Base-by-base conservation (phyloP, 2,888 invertebrate genomes). In the Ichneumoninae sp. region DNA sequence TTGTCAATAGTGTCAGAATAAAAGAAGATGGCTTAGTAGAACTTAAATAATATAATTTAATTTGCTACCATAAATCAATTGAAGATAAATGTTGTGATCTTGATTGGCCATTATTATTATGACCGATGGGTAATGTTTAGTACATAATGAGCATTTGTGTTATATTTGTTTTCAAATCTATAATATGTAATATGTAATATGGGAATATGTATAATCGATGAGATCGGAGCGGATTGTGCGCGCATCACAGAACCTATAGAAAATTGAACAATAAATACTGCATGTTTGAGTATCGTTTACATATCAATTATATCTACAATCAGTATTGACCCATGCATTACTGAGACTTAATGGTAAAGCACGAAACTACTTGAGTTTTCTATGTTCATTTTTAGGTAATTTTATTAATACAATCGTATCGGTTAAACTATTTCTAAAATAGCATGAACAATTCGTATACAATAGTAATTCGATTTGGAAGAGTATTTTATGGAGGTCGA, bases 231-330 rank as follows among this genome's bases (percentile, higher is more conserved):
- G 30, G 63, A 65, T 65, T 63, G 63, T 47, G 13, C 65, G 30
- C 33, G 30, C 40, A 60, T 69, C 77, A 57, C 69, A 69, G 69
- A 44, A 44, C 4, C 16, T 69, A 33, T 69, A 47, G 4, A 19
- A n/a, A 68, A 44, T 66, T 16, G 5, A 77, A 77, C 60, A 70
- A 60, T 47, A 19, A 77, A 77, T 78, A 70, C 78, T 78, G 78
- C 52, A 57, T 68, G 44, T 47, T 30, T 69, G 50, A 66, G 26
- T 60, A 60, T 63, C 44, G 33, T 19, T 70, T 44, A 68, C 22
- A 19, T 47, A 60, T 19, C 10, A 8, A 52, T 44, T 77, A 68
- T 52, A 57, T 26, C 26, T 57, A 22, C 10, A 57, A 57, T 26
- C 5, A 26, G 26, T 5, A 22, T 57, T 26, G 22, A 10, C 10